A percentile compares a stretch with the other conserved stretches of the same genome.
phyloP scores from a whole-genome alignment of 2,888 invertebrate genomes.

The Rhingia campestris region DNA sequence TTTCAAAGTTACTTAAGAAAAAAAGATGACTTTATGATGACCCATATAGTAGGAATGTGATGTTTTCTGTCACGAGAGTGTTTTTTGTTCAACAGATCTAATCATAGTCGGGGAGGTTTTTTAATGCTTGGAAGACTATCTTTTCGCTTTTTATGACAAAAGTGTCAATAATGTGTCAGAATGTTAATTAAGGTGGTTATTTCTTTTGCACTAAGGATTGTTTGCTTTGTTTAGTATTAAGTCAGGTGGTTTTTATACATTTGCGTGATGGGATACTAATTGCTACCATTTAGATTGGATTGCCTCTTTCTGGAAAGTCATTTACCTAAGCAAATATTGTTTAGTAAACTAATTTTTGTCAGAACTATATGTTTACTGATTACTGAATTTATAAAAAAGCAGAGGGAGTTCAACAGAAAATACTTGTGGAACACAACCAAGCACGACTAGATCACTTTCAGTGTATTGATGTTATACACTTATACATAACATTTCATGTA shows the following conservation, averaged over 20 bases:
- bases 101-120: slow-evolving; percentile 2
- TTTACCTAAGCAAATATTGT: background rate
- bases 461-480: too few relatives aligned
- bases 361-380: too few relatives aligned
- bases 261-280: slow-evolving; percentile 57
- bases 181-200: slow-evolving; percentile 18
- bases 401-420: too few relatives aligned
- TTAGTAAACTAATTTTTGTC: background rate
- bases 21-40: background rate
- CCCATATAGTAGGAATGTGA: background rate
- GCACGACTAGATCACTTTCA: too few relatives aligned
- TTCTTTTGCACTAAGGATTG: slow-evolving; percentile 1
- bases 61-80: background rate
- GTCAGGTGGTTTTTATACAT: slow-evolving; percentile 46
- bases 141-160: background rate
- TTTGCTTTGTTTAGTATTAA: slow-evolving; percentile 55
- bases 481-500: too few relatives aligned
- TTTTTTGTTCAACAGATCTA: background rate
- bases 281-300: slow-evolving; percentile 25
- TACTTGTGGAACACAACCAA: too few relatives aligned
- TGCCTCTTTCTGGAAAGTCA: background rate
- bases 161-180: slow-evolving; percentile 32
- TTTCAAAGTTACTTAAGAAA: too few relatives aligned
- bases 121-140: slow-evolving; percentile 25
- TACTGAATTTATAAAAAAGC: too few relatives aligned